Base-by-base conservation (phyloP, 2,113 vertebrate species). In the Melozone crissalis region DNA sequence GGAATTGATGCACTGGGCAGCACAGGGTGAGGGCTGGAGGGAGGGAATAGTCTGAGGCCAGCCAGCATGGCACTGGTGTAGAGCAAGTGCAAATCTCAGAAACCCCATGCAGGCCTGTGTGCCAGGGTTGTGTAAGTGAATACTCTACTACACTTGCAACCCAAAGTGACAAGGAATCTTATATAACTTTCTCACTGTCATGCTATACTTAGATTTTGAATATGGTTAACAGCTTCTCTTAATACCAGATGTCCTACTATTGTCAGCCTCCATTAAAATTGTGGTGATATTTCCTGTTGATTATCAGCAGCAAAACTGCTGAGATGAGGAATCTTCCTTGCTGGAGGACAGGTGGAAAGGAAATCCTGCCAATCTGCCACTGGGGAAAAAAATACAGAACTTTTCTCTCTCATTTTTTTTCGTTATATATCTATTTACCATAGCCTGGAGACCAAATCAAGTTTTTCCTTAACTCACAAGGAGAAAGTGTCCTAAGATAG, bases 191-290 rank as follows among this genome's bases (percentile, higher is more conserved):
- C 75, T 71, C 19, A 31, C 88, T 96, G 85, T 73, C 66, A 58
- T 80, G 88, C 88, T 94, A 88, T 84, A 95, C 86, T 94, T 96
- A 92, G 83, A 57, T 55, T 93, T 47, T 22, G 61, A 92, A 93
- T 87, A 77, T 52, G 47, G 76, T 96, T 94, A 94, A 88, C 88
- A 89, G 91, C 86, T 95, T 93, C 61, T 30, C 83, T 90, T 94
- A 94, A 92, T 94, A 84, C 68, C 93, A 94, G 73, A 89, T 97
- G 93, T 89, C 95, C 77, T 86, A 87, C 57, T 87, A 84, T 89
- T 92, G 86, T 92, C 89, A 94, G 80, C 30, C 39, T 68, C 86
- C 83, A 74, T 62, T 63, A 84, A 95, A 84, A 75, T 2, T 52
- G 19, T 90, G 73, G 61, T 77, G 83, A 74, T 74, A 63, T 71